Evolutionary conservation across 1,140 invertebrate genomes (phyloP), one percentile per base, ranked within the genome.

Genomic region (Bombus confusus): DNA sequence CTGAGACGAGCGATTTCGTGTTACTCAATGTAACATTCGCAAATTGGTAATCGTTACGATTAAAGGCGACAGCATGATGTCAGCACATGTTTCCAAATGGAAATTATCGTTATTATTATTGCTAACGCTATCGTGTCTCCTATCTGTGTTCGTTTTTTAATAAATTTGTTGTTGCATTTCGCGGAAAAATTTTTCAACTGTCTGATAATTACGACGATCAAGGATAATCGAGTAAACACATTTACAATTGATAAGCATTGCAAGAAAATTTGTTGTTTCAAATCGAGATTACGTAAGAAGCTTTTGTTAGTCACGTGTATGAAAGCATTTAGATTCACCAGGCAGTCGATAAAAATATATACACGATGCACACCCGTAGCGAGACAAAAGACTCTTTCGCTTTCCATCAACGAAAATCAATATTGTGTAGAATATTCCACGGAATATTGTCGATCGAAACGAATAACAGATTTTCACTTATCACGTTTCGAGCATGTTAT

Each of bases 41-140:
- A 43, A 68, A 28, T 52, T 43, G 8, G 31, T 57, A 68, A 79
- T 52, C 22, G 22, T 72, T 59, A 72, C 57, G 37, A 15, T n/a
- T 43, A 37, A n/a, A 64, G 6, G 9, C 9, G 43, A 47, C 25
- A 22, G 13, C 52, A 39, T 69, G 39, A 66, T 64, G 64, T 69
- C 25, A 52, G 66, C 9, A n/a, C 8, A 39, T 31, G 41, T 37
- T 43, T 0, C 12, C 34, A n/a, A 52, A 69, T 64, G 31, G 41
- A 71, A 80, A n/a, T 80, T 41, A 81, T 76, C 74, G 25, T 39
- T 59, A 59, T 59, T 76, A 76, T 76, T 76, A n/a, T 74, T 47
- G 41, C 31, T 8, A 66, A 15, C n/a, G n/a, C 15, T 66, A 31
- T 66, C 62, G 62, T 25, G 43, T 22, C 6, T 18, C 4, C 43